Percentiles rank a stretch among this genome's conserved stretches.
Evolutionary conservation across 30 jellyfish, hydroid and myxozoan genomes (phyloP).

Genomic region (Euphysa ruthae): DNA sequence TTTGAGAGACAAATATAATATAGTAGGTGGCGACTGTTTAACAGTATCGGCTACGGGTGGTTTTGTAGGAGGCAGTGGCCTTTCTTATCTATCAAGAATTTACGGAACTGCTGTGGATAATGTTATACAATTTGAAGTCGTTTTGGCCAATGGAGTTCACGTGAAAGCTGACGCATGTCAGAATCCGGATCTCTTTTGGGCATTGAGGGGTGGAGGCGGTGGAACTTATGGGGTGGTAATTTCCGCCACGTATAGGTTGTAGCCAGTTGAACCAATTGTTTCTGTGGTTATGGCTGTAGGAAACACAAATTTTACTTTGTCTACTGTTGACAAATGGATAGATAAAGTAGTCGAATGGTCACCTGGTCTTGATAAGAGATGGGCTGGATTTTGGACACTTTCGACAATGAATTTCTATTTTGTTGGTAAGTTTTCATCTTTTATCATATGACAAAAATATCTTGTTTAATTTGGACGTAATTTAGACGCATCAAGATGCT

Average conservation of each 20-base stretch:
- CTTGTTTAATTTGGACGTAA: too few relatives aligned
- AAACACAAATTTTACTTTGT: background rate
- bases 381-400: slow-evolving; percentile 10
- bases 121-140: slow-evolving; percentile 8
- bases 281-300: background rate
- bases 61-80: background rate
- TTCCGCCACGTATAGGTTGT: background rate
- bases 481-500: too few relatives aligned
- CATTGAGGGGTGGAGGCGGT: slow-evolving; percentile 11
- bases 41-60: slow-evolving; percentile 22
- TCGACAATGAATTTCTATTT: background rate
- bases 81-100: slow-evolving; percentile 1
- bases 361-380: background rate
- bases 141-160: background rate
- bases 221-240: slow-evolving; percentile 7
- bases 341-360: background rate
- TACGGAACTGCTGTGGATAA: slow-evolving; percentile 3
- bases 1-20: background rate
- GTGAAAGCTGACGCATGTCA: background rate
- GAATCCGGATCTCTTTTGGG: slow-evolving; percentile 6
- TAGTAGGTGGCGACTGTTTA: slow-evolving; percentile 10
- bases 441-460: too few relatives aligned
- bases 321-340: background rate
- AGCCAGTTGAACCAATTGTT: background rate
- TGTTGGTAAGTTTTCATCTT: too few relatives aligned